These are phyloP conservation scores for Oceanodroma leucorhoa DNA, from an alignment of 2,797 vertebrate genomes.

Conservation along the genomic window DNA sequence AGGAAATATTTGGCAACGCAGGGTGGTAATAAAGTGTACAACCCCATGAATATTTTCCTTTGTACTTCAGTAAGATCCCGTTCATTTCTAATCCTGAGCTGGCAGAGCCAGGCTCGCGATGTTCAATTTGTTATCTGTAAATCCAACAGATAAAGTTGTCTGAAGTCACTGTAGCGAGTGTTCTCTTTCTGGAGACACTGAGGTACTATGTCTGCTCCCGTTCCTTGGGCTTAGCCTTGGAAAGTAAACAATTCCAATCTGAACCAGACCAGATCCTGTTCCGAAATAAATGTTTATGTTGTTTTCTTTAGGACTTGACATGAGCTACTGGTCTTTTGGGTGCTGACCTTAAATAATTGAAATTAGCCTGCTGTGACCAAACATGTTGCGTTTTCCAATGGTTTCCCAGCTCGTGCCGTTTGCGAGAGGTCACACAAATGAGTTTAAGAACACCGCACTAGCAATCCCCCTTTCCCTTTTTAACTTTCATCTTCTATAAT, in stretches of 20 bases:
- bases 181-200: not conserved
- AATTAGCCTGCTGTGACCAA: not conserved
- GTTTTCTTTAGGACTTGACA: not conserved
- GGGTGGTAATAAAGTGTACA: not conserved
- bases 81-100: not conserved
- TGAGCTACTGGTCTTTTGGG: not conserved
- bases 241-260: not conserved
- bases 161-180: accelerated
- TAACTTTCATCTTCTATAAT: not conserved
- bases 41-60: not conserved
- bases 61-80: accelerated
- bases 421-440: accelerated
- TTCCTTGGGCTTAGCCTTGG: not conserved
- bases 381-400: accelerated
- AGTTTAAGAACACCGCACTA: not conserved
- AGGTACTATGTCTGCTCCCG: accelerated
- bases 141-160: not conserved
- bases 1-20: not conserved
- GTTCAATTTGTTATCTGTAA: accelerated
- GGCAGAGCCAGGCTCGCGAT: not conserved
- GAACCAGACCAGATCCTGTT: not conserved
- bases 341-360: not conserved
- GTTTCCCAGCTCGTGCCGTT: not conserved
- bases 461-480: too few species aligned
- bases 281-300: accelerated